Evolutionary conservation across 2,113 vertebrate species (phyloP), one percentile per base, ranked within the genome.

Genomic region (Corapipo altera): DNA sequence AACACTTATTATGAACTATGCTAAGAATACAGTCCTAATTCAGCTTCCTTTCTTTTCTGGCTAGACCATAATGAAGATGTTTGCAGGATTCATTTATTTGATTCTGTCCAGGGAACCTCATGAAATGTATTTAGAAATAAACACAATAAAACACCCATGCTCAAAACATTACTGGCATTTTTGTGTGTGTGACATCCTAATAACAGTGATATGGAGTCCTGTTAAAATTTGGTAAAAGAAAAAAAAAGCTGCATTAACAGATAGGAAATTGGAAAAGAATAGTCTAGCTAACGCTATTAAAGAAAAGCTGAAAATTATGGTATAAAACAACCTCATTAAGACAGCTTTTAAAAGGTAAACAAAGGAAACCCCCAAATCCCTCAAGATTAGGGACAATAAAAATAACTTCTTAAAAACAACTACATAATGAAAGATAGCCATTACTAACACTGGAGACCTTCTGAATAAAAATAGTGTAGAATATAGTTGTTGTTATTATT

Each of bases 1-100:
- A 96, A 91, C 85, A 54, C 79, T 97, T 97, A 95, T 95, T 97
- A 96, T 91, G 69, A 96, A 96, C 97, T 93, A 73, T 79, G 89
- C 94, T 96, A 94, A 97, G 89, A 78, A 94, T 89, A 96, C 86
- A 95, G 85, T 92, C 69, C 94, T 96, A 97, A 93, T 96, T 85
- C 82, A 94, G 80, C 93, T 90, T 82, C 94, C 86, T 87, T 95
- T 97, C 87, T 93, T 93, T 88, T 91, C 78, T 88, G 87, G 86
- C 87, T 92, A 66, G 70, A 93, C 92, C 95, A 81, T 88, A 97
- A 97, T 95, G 88, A 97, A 94, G 80, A 95, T 95, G 70, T 96
- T 93, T 85, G 74, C 78, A 78, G 95, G 78, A 91, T 96, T 97
- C 75, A 93, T 94, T 96, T 96, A 95, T 96, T 98, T 93, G 87